Conservation (phyloP, 2,113 vertebrate species). For the Megalops atlanticus region DNA sequence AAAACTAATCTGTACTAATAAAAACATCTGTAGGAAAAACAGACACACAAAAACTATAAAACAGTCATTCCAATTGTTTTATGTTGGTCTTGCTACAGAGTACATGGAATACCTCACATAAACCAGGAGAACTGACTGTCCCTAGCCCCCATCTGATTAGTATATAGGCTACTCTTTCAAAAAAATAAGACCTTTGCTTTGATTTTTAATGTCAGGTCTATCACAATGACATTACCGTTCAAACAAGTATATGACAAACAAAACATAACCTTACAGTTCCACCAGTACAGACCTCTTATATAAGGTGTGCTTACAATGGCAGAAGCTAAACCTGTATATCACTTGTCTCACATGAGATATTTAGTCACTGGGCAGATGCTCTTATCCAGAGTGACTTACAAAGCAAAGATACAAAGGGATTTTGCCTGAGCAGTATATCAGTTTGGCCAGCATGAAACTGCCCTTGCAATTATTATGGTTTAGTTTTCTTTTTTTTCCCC, state of each 20-base stretch:
- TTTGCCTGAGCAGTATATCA: too few relatives aligned
- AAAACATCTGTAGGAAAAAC: background rate
- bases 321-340: background rate
- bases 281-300: background rate
- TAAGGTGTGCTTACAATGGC: background rate
- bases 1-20: background rate
- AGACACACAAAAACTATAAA: background rate
- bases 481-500: constrained; percentile 6
- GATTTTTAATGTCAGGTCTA: background rate
- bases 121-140: background rate
- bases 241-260: background rate
- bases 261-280: background rate
- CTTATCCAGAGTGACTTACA: too few relatives aligned
- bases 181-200: background rate
- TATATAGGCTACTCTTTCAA: background rate
- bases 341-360: too few relatives aligned
- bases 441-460: background rate
- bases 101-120: background rate
- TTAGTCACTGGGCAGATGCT: too few relatives aligned
- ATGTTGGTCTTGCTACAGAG: background rate
- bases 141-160: background rate
- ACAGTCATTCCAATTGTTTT: background rate
- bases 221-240: background rate
- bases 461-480: background rate
- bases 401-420: too few relatives aligned